Evolutionary conservation across 2,888 invertebrate genomes (phyloP), one percentile per base, ranked within the genome.

Genomic region (Spisula subtruncata): DNA sequence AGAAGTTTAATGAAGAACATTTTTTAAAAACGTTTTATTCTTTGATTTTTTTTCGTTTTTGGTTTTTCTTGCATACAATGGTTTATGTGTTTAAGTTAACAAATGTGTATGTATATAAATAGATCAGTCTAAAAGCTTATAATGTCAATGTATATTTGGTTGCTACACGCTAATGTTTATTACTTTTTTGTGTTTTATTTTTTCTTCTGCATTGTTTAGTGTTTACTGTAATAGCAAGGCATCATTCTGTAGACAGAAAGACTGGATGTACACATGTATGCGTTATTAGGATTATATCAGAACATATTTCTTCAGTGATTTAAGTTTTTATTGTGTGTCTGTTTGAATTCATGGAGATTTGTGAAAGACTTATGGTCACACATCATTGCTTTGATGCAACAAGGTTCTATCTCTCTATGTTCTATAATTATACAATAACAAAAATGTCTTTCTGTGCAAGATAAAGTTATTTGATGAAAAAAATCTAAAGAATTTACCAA

Each of bases 121-220:
- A 75, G 29, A 75, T 16, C 29, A 35, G 35, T 75, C 35, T 32
- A 41, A 41, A 41, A 41, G 41, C 41, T 32, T 75, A 4, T 32
- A 35, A 32, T 35, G 35, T 75, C 75, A 35, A 75, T 35, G 35
- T 35, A 35, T 75, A 35, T 75, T 75, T 75, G 75, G 75, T 75
- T 75, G 75, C 75, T 75, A 75, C 35, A 32, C 41, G 41, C 75
- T 75, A 32, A 32, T 2, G 41, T 8, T 32, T 75, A 12, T 18
- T 60, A 60, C 18, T 32, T 14, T 75, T 16, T 32, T 75, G 35
- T 75, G 14, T 35, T 41, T 35, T 16, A 75, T 35, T 75, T 29
- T 71, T 71, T 35, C n/a, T n/a, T 75, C 29, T 75, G 75, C 75
- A 75, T 75, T 18, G 32, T 2, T 75, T 75, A 75, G 75, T 75